A percentile compares a stretch with the other conserved stretches of the same genome.
phyloP scores from a whole-genome alignment of 2,888 invertebrate genomes.

The Chaetogeoica ovagalla region DNA sequence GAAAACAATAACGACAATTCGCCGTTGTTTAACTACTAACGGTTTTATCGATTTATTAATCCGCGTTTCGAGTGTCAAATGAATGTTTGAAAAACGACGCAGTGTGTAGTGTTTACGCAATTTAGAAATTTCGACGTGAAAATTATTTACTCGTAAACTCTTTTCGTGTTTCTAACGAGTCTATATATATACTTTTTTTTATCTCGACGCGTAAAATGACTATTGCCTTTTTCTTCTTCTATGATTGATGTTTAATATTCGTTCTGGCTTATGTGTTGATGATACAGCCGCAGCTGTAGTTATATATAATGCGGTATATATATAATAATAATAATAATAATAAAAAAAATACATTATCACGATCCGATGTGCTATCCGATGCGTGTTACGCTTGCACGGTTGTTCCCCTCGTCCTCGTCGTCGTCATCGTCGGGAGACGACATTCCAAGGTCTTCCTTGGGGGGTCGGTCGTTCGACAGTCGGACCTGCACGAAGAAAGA shows the following conservation, averaged over 20 bases:
- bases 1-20: too few species aligned
- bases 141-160: neutral
- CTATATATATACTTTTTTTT: too few species aligned
- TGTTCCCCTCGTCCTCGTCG: too few species aligned
- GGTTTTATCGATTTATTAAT: too few species aligned
- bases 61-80: neutral
- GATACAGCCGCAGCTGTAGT: too few species aligned
- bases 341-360: conserved; percentile 37
- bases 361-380: conserved; percentile 25
- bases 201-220: conserved; percentile 6
- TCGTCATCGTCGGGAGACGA: conserved; percentile 28
- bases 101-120: too few species aligned
- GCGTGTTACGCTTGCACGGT: conserved; percentile 43
- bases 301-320: conserved; percentile 5
- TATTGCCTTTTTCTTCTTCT: conserved; percentile 29
- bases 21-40: too few species aligned
- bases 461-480: conserved; percentile 30
- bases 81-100: neutral
- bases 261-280: conserved; percentile 20
- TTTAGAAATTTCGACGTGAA: neutral
- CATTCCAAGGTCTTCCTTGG: conserved; percentile 45
- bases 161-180: neutral
- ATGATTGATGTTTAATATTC: conserved; percentile 42
- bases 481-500: conserved; percentile 16
- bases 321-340: neutral